Conservation (phyloP, 2,797 vertebrate genomes). For the Muraenolepis orangiensis region DNA sequence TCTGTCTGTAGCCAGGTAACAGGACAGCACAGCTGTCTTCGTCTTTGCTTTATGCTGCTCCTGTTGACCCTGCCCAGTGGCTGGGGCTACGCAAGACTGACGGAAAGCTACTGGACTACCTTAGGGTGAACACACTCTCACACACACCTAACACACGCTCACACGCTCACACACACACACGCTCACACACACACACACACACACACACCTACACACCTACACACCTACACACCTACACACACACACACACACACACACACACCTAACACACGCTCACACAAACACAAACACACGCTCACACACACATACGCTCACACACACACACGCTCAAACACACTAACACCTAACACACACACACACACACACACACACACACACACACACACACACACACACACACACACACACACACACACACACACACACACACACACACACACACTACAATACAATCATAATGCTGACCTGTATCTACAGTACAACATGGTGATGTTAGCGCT, state of each 20-base stretch:
- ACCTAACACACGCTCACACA: neutral
- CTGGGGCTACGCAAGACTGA: slow-evolving; percentile 84
- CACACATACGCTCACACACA: too few relatives aligned
- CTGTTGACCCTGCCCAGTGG: slow-evolving; percentile 89
- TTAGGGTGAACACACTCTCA: slow-evolving; percentile 76
- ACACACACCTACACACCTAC: neutral
- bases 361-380: neutral
- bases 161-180: slow-evolving; percentile 1
- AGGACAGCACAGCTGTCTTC: slow-evolving; percentile 50
- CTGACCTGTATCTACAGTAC: slow-evolving; percentile 65
- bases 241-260: slow-evolving; percentile 1
- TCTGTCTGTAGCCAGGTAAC: slow-evolving; percentile 57
- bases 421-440: slow-evolving; percentile 2
- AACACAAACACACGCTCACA: slow-evolving; percentile 32
- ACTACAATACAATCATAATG: neutral
- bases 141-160: neutral
- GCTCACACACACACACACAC: neutral
- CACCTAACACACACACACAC: slow-evolving; percentile 2
- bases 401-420: too few relatives aligned
- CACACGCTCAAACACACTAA: neutral
- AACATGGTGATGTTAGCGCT: slow-evolving; percentile 89
- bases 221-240: neutral
- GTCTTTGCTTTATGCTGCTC: slow-evolving; percentile 61
- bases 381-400: neutral
- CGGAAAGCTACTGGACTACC: slow-evolving; percentile 78